phyloP scores from a whole-genome alignment of 2,888 invertebrate genomes.

The Allophyes oxyacanthae region DNA sequence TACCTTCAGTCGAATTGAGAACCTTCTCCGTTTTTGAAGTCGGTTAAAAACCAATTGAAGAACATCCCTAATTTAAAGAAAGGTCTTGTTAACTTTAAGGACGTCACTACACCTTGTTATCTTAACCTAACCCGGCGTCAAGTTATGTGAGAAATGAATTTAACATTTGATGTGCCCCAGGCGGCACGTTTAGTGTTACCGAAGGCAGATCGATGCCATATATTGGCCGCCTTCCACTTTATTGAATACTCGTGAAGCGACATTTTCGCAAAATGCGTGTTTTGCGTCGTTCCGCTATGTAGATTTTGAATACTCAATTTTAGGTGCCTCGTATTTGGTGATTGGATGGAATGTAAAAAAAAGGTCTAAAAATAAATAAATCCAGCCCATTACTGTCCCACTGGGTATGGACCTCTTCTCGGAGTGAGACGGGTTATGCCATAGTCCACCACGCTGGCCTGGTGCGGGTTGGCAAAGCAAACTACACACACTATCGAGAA shows the following conservation, averaged over 20 bases:
- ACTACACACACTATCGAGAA: constrained; percentile 8
- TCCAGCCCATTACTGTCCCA: no score
- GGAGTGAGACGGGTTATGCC: no score
- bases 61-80: constrained; percentile 14
- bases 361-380: no score
- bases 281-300: constrained; percentile 7
- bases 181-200: constrained; percentile 34
- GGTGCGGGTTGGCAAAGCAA: no score
- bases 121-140: constrained; percentile 24
- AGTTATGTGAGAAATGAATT: constrained; percentile 54
- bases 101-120: constrained; percentile 49
- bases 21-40: no score
- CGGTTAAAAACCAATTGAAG: constrained; percentile 16
- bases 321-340: constrained; percentile 1
- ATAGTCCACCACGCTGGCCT: no score
- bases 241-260: constrained; percentile 46
- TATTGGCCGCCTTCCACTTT: constrained; percentile 30
- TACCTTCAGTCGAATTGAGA: no score
- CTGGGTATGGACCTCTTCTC: no score
- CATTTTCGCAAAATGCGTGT: constrained; percentile 16
- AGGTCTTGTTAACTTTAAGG: constrained; percentile 40
- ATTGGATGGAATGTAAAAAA: constrained; percentile 3
- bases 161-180: constrained; percentile 49
- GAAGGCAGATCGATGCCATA: constrained; percentile 35
- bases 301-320: constrained; percentile 34